Evolutionary conservation across 1,140 invertebrate species (phyloP).

Genomic region (Bombus breviceps): DNA sequence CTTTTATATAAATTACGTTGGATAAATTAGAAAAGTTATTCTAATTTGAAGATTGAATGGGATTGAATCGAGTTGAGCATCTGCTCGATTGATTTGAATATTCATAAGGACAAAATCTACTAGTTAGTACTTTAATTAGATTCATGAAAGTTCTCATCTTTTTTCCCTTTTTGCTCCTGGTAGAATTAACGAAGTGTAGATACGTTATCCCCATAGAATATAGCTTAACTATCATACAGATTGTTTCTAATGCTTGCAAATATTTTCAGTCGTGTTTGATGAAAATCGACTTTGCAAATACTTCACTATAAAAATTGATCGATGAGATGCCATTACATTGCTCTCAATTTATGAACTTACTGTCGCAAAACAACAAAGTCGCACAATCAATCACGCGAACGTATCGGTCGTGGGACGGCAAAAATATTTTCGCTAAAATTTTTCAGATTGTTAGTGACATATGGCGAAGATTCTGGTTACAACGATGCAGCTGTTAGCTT

Average conservation of each 20-base stretch:
- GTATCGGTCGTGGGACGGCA: too few relatives aligned
- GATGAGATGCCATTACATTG: neutral
- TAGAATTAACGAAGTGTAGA: neutral
- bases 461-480: neutral
- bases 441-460: neutral
- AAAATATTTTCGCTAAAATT: slow-evolving; percentile 10
- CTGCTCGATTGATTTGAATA: slow-evolving; percentile 32
- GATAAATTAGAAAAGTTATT: slow-evolving; percentile 17
- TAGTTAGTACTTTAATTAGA: slow-evolving; percentile 7
- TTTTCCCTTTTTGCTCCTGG: too few relatives aligned
- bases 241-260: neutral
- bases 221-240: neutral
- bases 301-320: neutral
- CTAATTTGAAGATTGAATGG: slow-evolving; percentile 1
- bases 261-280: neutral
- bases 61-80: neutral
- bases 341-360: neutral
- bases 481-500: slow-evolving; percentile 24
- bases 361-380: neutral
- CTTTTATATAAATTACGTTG: neutral
- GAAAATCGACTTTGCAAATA: neutral
- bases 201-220: neutral
- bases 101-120: slow-evolving; percentile 22
- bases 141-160: neutral
- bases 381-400: neutral